These are phyloP conservation scores for Craterocephalus amniculus DNA, from an alignment of 2,797 vertebrate species.

Conservation along the genomic window DNA sequence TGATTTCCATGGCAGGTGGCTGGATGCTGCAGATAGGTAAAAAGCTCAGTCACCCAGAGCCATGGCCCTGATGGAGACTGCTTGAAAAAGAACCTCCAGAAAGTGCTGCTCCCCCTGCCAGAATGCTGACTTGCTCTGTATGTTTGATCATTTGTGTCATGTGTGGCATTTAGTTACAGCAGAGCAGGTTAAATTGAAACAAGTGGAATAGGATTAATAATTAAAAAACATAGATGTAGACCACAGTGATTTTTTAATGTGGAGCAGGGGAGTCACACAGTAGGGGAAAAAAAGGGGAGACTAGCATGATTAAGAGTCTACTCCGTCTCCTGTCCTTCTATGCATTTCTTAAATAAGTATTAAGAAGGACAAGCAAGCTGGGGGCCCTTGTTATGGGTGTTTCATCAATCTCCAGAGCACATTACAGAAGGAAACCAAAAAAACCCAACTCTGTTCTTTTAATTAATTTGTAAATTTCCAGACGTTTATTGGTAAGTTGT, in stretches of 20 bases:
- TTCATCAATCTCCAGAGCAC: constrained; percentile 58
- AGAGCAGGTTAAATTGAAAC: constrained; percentile 9
- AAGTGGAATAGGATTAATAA: constrained; percentile 8
- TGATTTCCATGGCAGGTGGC: constrained; percentile 87
- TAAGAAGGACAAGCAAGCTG: constrained; percentile 47
- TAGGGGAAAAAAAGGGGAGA: constrained; percentile 31
- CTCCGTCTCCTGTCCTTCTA: constrained; percentile 31
- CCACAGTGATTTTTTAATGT: constrained; percentile 30
- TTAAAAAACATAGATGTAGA: constrained; percentile 14
- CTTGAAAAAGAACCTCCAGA: constrained; percentile 70
- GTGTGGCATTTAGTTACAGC: constrained; percentile 13
- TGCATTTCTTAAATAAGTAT: constrained; percentile 54
- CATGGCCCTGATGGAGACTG: constrained; percentile 79
- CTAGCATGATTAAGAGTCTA: constrained; percentile 54
- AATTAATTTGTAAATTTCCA: constrained; percentile 70
- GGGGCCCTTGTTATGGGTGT: constrained; percentile 50
- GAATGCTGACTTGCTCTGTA: constrained; percentile 14
- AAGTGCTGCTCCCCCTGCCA: constrained; percentile 40
- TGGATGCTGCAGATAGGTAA: constrained; percentile 83
- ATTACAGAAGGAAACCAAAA: constrained; percentile 52
- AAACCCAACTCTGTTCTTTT: constrained; percentile 51
- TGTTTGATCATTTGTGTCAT: not conserved
- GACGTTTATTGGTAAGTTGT: constrained; percentile 40
- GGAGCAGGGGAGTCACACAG: constrained; percentile 15
- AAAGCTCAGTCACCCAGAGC: constrained; percentile 82